These are phyloP conservation scores for Nysson spinosus DNA, from an alignment of 2,888 invertebrate genomes.

Conservation along the genomic window DNA sequence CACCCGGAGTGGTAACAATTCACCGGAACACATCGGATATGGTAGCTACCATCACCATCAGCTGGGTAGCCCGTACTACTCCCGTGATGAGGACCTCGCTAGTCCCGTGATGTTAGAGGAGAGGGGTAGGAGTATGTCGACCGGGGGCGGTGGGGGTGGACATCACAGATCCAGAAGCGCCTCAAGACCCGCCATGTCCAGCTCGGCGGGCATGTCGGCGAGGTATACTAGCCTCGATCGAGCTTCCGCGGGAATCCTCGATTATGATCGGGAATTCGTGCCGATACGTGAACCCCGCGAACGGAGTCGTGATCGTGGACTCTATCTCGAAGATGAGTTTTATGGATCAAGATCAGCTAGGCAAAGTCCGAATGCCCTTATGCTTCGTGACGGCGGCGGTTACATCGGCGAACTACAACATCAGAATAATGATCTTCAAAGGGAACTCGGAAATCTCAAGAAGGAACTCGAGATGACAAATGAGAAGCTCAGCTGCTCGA, in stretches of 20 bases:
- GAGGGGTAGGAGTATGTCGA: slow-evolving; percentile 80
- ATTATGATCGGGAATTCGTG: slow-evolving; percentile 91
- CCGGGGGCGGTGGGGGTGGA: slow-evolving; percentile 82
- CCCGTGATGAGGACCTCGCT: slow-evolving; percentile 87
- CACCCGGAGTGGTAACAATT: slow-evolving; percentile 81
- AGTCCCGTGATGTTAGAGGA: slow-evolving; percentile 92
- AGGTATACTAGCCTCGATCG: slow-evolving; percentile 86
- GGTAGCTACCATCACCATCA: slow-evolving; percentile 75
- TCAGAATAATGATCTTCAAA: slow-evolving; percentile 96
- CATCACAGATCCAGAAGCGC: slow-evolving; percentile 89
- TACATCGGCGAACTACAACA: slow-evolving; percentile 93
- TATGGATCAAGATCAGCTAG: slow-evolving; percentile 83
- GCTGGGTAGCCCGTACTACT: slow-evolving; percentile 78
- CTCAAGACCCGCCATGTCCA: slow-evolving; percentile 83
- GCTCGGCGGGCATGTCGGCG: slow-evolving; percentile 76
- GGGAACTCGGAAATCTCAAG: slow-evolving; percentile 93
- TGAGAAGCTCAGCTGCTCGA: slow-evolving; percentile 98
- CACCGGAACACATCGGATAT: slow-evolving; percentile 80
- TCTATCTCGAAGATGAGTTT: slow-evolving; percentile 85
- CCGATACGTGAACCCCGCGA: slow-evolving; percentile 88
- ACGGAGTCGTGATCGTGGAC: slow-evolving; percentile 82
- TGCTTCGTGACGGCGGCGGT: slow-evolving; percentile 82
- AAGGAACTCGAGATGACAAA: slow-evolving; percentile 97
- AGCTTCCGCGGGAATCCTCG: slow-evolving; percentile 83
- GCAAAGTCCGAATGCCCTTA: slow-evolving; percentile 85